Evolutionary conservation across 2,888 invertebrate genomes (phyloP).

Genomic region (Autographa pulchrina): DNA sequence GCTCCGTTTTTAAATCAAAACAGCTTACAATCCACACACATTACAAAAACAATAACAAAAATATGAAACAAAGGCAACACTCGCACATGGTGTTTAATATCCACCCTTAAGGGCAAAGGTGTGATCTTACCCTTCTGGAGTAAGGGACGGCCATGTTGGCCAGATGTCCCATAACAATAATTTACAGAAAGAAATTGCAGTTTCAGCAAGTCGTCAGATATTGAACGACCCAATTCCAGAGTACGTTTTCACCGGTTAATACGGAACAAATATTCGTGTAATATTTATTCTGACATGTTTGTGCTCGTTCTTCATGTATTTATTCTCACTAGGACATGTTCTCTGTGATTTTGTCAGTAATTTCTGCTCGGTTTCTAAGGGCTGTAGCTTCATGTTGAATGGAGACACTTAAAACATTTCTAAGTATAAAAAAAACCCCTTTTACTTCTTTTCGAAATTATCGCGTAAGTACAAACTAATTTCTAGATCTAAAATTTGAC

Average conservation of each 20-base stretch:
- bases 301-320: not conserved
- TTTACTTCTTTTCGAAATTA: no score
- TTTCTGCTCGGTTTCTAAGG: not conserved
- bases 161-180: conserved; percentile 3
- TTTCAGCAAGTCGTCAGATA: not conserved
- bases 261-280: conserved; percentile 4
- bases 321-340: not conserved
- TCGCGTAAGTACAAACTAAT: no score
- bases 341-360: not conserved
- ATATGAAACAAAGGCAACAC: not conserved
- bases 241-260: conserved; percentile 1
- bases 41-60: not conserved
- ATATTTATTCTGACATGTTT: conserved; percentile 1
- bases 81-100: conserved; percentile 1
- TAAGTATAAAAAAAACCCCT: no score
- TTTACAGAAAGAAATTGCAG: not conserved
- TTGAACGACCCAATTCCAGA: not conserved
- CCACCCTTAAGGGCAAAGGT: conserved; percentile 5
- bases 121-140: conserved; percentile 5
- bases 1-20: not conserved
- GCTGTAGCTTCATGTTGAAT: not conserved
- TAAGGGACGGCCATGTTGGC: not conserved
- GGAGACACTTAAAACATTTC: no score
- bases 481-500: no score
- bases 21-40: not conserved